Evolutionary conservation across 2,888 invertebrate genomes (phyloP).

Genomic region (Limenitis camilla): DNA sequence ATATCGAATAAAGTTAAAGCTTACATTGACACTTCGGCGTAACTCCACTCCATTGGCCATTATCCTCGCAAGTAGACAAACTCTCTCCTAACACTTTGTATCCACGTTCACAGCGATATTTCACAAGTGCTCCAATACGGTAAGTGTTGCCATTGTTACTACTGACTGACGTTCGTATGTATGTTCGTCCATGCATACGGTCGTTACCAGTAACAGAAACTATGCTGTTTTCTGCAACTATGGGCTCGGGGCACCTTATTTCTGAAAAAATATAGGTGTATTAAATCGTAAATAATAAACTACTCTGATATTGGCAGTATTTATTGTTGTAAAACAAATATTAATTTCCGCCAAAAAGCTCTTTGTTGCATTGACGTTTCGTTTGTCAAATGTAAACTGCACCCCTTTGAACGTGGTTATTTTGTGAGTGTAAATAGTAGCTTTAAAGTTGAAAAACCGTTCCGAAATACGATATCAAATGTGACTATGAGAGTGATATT

Average conservation of each 20-base stretch:
- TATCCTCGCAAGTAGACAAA: conserved; percentile 88
- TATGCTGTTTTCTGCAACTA: conserved; percentile 87
- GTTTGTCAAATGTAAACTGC: too few species aligned
- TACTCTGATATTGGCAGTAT: too few species aligned
- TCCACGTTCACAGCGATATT: conserved; percentile 91
- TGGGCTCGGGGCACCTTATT: conserved; percentile 90
- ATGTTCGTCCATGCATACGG: conserved; percentile 88
- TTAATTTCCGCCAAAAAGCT: too few species aligned
- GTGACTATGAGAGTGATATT: too few species aligned
- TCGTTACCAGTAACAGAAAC: conserved; percentile 93
- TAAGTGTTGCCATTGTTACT: conserved; percentile 83
- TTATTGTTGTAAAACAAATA: too few species aligned
- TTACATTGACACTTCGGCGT: conserved; percentile 90
- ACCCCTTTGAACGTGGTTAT: too few species aligned
- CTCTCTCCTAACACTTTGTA: conserved; percentile 91
- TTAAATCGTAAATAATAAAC: too few species aligned
- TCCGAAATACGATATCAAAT: too few species aligned
- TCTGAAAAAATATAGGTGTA: conserved; percentile 65
- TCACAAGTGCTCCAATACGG: conserved; percentile 88
- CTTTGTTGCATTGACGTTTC: too few species aligned
- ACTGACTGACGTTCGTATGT: conserved; percentile 83
- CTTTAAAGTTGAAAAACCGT: too few species aligned
- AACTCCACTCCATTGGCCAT: conserved; percentile 88
- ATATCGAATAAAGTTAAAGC: conserved; percentile 34
- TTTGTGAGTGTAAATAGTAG: too few species aligned